Conservation (phyloP, 2,797 vertebrate species). For the Gymnoscopelus microlampas region DNA sequence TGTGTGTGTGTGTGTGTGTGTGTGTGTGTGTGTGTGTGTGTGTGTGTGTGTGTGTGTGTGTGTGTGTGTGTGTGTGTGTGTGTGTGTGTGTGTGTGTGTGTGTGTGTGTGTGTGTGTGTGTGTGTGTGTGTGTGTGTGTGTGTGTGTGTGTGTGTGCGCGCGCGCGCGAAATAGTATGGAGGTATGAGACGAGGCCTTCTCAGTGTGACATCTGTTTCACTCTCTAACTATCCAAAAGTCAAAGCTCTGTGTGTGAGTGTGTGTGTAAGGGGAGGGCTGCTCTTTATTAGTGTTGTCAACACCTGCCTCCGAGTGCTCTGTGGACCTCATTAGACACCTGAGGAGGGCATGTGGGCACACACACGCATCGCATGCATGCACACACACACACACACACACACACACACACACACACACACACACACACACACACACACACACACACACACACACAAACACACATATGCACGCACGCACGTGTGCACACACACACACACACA, state of each 20-base stretch:
- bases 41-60: too few relatives aligned
- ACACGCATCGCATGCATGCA: conserved; percentile 29
- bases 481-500: conserved; percentile 3
- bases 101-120: too few relatives aligned
- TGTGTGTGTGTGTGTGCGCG: too few relatives aligned
- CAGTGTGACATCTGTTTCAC: conserved; percentile 65
- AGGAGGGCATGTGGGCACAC: conserved; percentile 19
- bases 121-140: too few relatives aligned
- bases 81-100: too few relatives aligned
- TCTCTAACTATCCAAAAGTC: conserved; percentile 44
- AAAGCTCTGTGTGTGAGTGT: conserved; percentile 21
- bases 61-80: too few relatives aligned
- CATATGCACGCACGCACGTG: conserved; percentile 2
- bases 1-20: too few relatives aligned
- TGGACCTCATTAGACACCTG: conserved; percentile 20
- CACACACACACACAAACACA: conserved; percentile 12
- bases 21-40: too few relatives aligned
- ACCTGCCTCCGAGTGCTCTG: conserved; percentile 36
- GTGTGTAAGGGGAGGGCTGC: conserved; percentile 24
- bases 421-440: conserved; percentile 30
- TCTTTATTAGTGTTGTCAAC: conserved; percentile 64
- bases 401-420: neutral
- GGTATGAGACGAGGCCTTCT: conserved; percentile 40
- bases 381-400: neutral
- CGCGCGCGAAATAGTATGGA: conserved; percentile 41